Percentiles rank a stretch among this genome's conserved stretches.
Evolutionary conservation across 1,140 invertebrate species (phyloP).

Genomic region (Octopus sinensis): DNA sequence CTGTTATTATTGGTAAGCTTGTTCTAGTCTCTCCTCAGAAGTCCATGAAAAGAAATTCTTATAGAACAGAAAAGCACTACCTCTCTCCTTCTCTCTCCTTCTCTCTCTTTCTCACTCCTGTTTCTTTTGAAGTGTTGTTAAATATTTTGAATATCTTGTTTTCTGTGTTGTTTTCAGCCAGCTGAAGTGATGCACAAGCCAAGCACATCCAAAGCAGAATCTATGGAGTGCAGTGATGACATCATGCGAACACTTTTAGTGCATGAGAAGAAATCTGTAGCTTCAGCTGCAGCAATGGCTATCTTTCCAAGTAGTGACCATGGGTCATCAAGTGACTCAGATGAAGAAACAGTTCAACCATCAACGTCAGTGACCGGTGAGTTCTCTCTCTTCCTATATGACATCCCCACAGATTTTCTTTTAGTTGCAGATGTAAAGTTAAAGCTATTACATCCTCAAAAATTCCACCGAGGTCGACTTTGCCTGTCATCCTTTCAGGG

Average conservation of each 20-base stretch:
- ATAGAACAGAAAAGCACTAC: too few species aligned
- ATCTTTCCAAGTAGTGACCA: conserved; percentile 25
- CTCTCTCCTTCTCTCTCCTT: too few species aligned
- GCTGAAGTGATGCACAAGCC: background rate
- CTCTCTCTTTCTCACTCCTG: too few species aligned
- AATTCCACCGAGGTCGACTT: too few species aligned
- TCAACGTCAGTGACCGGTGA: conserved; percentile 12
- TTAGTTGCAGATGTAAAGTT: too few species aligned
- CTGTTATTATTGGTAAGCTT: too few species aligned
- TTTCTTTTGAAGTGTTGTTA: too few species aligned
- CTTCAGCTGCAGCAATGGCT: conserved; percentile 32
- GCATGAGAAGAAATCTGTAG: conserved; percentile 76
- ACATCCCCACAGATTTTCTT: too few species aligned
- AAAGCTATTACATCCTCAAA: too few species aligned
- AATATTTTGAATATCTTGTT: background rate
- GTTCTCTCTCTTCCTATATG: background rate
- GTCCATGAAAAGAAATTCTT: too few species aligned
- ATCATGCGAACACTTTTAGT: conserved; percentile 88
- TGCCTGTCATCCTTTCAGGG: too few species aligned
- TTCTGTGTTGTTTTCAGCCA: background rate
- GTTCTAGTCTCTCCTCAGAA: too few species aligned
- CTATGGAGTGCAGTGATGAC: conserved; percentile 65
- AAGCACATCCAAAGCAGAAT: conserved; percentile 21
- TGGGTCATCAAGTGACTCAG: conserved; percentile 46
- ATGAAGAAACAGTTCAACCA: conserved; percentile 28